A percentile compares a stretch with the other conserved stretches of the same genome.
phyloP scores from a whole-genome alignment of 2,888 invertebrate species.

The Volucella zonaria region DNA sequence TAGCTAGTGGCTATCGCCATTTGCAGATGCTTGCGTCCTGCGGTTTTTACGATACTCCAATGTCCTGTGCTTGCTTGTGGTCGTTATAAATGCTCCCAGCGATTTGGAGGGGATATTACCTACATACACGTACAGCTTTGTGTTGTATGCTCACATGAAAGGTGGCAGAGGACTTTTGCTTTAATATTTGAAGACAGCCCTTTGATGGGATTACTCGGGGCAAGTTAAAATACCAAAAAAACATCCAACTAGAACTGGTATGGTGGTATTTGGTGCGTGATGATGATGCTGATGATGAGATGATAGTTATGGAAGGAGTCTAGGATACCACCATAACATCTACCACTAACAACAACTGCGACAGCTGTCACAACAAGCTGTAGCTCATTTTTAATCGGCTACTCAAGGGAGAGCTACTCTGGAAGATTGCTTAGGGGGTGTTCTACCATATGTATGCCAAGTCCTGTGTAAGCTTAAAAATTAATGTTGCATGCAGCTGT shows the following conservation, averaged over 20 bases:
- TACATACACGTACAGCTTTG: constrained; percentile 1
- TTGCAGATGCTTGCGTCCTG: constrained; percentile 42
- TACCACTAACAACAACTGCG: constrained; percentile 23
- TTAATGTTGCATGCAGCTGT: constrained; percentile 52
- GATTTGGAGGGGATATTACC: background rate
- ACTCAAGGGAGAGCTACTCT: constrained; percentile 39
- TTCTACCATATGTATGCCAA: constrained; percentile 5
- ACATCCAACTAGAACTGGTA: constrained; percentile 34
- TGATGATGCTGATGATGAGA: constrained; percentile 49
- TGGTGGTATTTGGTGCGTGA: constrained; percentile 36
- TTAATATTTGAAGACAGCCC: constrained; percentile 27
- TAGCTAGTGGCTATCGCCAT: constrained; percentile 15
- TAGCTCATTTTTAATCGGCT: constrained; percentile 57
- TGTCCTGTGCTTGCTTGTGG: constrained; percentile 9
- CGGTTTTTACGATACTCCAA: constrained; percentile 28
- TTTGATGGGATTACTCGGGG: background rate
- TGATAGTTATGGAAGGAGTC: background rate
- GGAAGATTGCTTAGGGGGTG: constrained; percentile 17
- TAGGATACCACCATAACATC: background rate
- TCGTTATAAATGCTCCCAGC: constrained; percentile 5
- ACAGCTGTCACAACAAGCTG: constrained; percentile 55
- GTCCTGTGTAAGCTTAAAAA: constrained; percentile 38
- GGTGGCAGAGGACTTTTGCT: constrained; percentile 29
- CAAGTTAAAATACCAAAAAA: constrained; percentile 25
- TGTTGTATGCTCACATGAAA: constrained; percentile 33